These are phyloP conservation scores for Macroteleia sp. DNA, from an alignment of 2,888 invertebrate species.

Conservation along the genomic window DNA sequence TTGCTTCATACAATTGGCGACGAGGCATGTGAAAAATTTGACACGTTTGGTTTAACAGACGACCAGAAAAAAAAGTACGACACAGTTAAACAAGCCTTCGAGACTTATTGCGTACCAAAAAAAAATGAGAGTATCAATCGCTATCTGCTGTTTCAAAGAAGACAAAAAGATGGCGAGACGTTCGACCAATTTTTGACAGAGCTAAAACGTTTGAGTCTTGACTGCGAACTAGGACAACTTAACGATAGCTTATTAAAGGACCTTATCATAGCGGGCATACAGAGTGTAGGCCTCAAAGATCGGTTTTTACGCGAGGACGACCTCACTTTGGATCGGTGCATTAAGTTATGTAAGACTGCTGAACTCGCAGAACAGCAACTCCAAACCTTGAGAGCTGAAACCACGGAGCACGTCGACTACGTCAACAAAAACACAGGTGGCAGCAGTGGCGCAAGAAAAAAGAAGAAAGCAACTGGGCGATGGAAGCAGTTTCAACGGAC, in stretches of 20 bases:
- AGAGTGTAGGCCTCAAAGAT: too few species aligned
- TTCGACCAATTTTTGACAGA: conserved; percentile 64
- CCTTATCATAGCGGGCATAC: too few species aligned
- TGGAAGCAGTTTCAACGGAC: too few species aligned
- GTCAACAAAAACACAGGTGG: too few species aligned
- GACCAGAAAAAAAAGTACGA: conserved; percentile 44
- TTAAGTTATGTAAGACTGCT: too few species aligned
- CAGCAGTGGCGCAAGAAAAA: too few species aligned
- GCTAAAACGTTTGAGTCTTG: conserved; percentile 41
- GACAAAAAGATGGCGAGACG: conserved; percentile 45
- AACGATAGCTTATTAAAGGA: neutral
- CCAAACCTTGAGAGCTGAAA: too few species aligned
- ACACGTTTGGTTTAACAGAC: conserved; percentile 61
- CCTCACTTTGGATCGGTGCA: too few species aligned
- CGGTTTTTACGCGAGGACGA: too few species aligned
- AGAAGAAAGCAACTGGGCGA: too few species aligned
- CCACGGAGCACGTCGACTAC: too few species aligned
- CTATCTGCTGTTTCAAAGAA: conserved; percentile 62
- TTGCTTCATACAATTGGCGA: conserved; percentile 57
- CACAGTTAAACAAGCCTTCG: conserved; percentile 63
- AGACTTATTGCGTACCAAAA: conserved; percentile 28
- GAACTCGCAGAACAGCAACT: too few species aligned
- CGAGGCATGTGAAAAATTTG: conserved; percentile 65
- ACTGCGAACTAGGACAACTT: conserved; percentile 53
- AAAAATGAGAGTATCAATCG: conserved; percentile 38